Base-by-base conservation (phyloP, 2,888 invertebrate genomes). In the Eupithecia inturbata region DNA sequence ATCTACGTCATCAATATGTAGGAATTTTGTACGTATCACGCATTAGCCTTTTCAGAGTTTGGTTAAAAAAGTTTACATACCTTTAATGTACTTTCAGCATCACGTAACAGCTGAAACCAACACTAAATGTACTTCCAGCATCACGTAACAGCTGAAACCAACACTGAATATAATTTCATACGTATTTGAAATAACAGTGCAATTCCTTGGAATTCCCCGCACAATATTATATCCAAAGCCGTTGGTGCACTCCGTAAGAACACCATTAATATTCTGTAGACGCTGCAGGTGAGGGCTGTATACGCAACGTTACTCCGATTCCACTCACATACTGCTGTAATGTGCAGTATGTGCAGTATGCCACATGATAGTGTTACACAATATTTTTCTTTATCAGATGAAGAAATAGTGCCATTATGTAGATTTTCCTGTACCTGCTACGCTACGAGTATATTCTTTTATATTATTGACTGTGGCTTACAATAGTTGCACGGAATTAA, bases 181-280 rank as follows among this genome's bases (percentile, higher is more conserved):
- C 31, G 62, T 31, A 62, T 62, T 31, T 19, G 28, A 62, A 62
- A 67, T 41, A 39, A 41, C 67, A 36, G 28, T 41, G 16, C 41
- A 36, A 12, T 39, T 64, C 22, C 22, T 39, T 36, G 36, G 41
- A 22, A 67, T 67, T 28, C 33, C 36, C 49, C 49, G 45, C 39
- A 12, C 70, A 63, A 33, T 45, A 26, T 57, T 14, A 62, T 62
- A 62, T 68, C 64, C 36, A 39, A 28, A 68, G 41, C 68, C 68
- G 26, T 53, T 14, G 68, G 39, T 73, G 73, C 73, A 73, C 69
- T 69, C 67, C 66, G 33, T 49, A 66, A 66, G 67, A 49, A 70
- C 45, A 12, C 60, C 70, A 73, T 70, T 73, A 67, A 67, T 73
- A 73, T 73, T 73, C 73, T 16, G 31, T 67, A 60, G 67, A 67